A percentile compares a stretch with the other conserved stretches of the same genome.
Conservation (phyloP, 2,888 invertebrate genomes). For the Polymixis flavicincta region DNA sequence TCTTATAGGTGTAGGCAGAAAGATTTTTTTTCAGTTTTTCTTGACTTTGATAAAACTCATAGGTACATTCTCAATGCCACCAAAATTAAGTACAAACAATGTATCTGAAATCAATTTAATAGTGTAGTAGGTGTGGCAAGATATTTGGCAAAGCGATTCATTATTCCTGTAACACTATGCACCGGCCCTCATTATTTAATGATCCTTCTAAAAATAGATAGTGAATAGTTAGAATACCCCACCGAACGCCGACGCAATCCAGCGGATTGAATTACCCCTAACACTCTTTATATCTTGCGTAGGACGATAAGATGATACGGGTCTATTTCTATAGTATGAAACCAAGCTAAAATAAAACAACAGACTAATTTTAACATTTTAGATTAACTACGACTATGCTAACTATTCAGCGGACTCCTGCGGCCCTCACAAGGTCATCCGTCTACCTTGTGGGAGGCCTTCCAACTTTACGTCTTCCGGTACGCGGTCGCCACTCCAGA, state of each 20-base stretch:
- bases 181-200: not conserved
- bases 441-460: too few species aligned
- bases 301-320: not conserved
- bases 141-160: not conserved
- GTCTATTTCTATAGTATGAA: slow-evolving; percentile 24
- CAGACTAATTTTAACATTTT: too few species aligned
- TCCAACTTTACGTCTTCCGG: too few species aligned
- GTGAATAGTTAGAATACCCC: slow-evolving; percentile 2
- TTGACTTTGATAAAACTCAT: not conserved
- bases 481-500: too few species aligned
- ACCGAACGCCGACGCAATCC: slow-evolving; percentile 18
- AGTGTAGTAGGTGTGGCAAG: too few species aligned
- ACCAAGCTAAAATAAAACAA: not conserved
- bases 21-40: too few species aligned
- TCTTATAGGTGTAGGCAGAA: too few species aligned
- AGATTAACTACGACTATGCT: not conserved
- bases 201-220: slow-evolving; percentile 18
- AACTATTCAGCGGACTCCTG: too few species aligned
- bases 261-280: slow-evolving; percentile 1
- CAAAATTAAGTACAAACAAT: not conserved
- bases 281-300: not conserved
- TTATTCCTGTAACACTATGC: not conserved
- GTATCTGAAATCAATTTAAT: too few species aligned
- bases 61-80: not conserved
- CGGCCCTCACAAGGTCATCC: too few species aligned